These are phyloP conservation scores for Thomomys bottae DNA, from an alignment of 2,113 vertebrate species.

Conservation along the genomic window DNA sequence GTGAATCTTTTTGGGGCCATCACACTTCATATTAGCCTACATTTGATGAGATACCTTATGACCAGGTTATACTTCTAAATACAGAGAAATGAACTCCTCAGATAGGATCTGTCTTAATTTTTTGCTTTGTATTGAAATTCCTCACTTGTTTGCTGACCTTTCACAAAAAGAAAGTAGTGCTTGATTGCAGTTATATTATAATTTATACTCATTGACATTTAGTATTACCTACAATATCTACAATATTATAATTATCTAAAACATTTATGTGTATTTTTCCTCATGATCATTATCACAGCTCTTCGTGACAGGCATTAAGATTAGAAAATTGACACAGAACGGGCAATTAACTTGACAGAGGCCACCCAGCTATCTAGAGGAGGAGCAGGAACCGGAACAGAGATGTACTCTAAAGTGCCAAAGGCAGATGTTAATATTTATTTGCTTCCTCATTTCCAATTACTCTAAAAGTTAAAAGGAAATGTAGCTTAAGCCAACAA, in stretches of 20 bases:
- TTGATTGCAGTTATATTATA: neutral
- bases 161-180: neutral
- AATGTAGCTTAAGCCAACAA: neutral
- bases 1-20: constrained; percentile 87
- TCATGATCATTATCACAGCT: neutral
- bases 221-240: too few relatives aligned
- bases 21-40: constrained; percentile 70
- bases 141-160: neutral
- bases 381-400: neutral
- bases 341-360: neutral
- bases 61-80: neutral
- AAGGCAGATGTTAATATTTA: neutral
- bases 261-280: neutral
- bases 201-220: too few relatives aligned
- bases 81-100: neutral
- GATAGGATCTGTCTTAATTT: neutral
- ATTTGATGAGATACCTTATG: constrained; percentile 87
- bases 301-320: neutral
- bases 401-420: neutral
- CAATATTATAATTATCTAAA: neutral
- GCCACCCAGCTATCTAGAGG: neutral
- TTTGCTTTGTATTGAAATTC: neutral
- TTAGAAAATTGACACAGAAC: neutral
- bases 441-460: neutral
- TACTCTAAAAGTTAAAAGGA: neutral